Evolutionary conservation across 2,888 invertebrate genomes (phyloP).

Genomic region (Phorcus lineatus): DNA sequence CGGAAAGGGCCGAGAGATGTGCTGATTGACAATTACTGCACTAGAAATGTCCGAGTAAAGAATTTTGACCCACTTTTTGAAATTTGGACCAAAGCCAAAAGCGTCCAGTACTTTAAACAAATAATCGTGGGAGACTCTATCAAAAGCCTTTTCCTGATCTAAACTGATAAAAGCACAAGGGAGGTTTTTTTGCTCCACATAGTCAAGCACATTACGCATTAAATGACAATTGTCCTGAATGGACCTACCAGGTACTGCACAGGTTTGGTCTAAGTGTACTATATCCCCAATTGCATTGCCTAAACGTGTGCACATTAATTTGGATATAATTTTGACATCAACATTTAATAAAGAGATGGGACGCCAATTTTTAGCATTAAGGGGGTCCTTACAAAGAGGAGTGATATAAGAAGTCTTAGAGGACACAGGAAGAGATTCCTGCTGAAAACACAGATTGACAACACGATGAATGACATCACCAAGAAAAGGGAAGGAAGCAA

Average conservation of each 20-base stretch:
- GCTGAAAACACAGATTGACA: constrained; percentile 26
- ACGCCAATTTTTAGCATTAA: constrained; percentile 41
- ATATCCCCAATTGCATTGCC: constrained; percentile 34
- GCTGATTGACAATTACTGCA: constrained; percentile 42
- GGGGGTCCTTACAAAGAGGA: constrained; percentile 44
- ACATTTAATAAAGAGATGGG: constrained; percentile 50
- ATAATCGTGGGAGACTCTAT: constrained; percentile 46
- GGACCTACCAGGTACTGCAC: constrained; percentile 42
- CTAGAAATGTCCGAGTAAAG: constrained; percentile 43
- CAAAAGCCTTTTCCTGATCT: constrained; percentile 56
- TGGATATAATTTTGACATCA: constrained; percentile 49
- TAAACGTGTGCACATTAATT: constrained; percentile 41
- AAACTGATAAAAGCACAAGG: constrained; percentile 41
- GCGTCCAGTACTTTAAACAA: too few species aligned
- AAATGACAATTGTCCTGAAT: constrained; percentile 50
- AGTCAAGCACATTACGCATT: constrained; percentile 41
- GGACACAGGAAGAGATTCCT: constrained; percentile 28
- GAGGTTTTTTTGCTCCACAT: constrained; percentile 41
- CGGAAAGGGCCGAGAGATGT: constrained; percentile 33
- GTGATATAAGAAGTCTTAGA: constrained; percentile 35
- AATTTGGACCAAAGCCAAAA: constrained; percentile 44
- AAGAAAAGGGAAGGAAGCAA: constrained; percentile 34
- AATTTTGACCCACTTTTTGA: constrained; percentile 46
- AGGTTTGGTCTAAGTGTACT: constrained; percentile 45
- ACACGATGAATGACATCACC: constrained; percentile 28